Evolutionary conservation across 2,113 vertebrate species (phyloP), one percentile per base, ranked within the genome.

Genomic region (Cololabis saira): DNA sequence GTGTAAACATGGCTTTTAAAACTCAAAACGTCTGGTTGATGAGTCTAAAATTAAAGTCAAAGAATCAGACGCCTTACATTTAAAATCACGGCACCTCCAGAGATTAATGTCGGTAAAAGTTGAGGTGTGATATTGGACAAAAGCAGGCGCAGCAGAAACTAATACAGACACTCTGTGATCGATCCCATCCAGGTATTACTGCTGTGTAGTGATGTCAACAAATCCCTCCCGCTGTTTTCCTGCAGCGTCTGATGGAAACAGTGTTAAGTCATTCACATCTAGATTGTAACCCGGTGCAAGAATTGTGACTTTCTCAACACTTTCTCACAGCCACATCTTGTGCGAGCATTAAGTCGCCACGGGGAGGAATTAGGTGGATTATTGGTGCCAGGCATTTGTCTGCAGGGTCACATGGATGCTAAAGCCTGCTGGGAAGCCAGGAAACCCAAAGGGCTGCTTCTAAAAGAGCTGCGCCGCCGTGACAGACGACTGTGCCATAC

Each of bases 301-400:
- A 27, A 27, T 27, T 27, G 24, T 30, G 33, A 17, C 12, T 64
- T 52, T 57, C 59, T 54, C 61, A 55, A 14, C 49, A 45, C 49
- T 71, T 71, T 81, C 83, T 78, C 75, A 61, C 60, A 65, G 33
- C 61, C 52, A 70, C 68, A 48, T 81, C 74, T 80, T 76, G 59
- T 82, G 83, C 69, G 74, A 83, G 83, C 41, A 58, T 84, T 87
- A 81, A 84, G 58, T 81, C 84, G 82, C 77, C 78, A 74, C 73
- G 80, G 62, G 70, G 78, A 79, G 65, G 80, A 87, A 90, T 91
- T 91, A 91, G 76, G 22, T 24, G 85, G 84, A 86, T 92, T 89
- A 89, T 77, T 70, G 49, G 49, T 71, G 69, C 81, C 60, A 58
- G 81, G 78, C 87, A 81, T 90, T 87, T 85, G 84, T 90, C 54